Percentiles rank a stretch among this genome's conserved stretches.
These are phyloP conservation scores for Seriola quinqueradiata DNA, from an alignment of 2,113 vertebrate species.

Conservation along the genomic window DNA sequence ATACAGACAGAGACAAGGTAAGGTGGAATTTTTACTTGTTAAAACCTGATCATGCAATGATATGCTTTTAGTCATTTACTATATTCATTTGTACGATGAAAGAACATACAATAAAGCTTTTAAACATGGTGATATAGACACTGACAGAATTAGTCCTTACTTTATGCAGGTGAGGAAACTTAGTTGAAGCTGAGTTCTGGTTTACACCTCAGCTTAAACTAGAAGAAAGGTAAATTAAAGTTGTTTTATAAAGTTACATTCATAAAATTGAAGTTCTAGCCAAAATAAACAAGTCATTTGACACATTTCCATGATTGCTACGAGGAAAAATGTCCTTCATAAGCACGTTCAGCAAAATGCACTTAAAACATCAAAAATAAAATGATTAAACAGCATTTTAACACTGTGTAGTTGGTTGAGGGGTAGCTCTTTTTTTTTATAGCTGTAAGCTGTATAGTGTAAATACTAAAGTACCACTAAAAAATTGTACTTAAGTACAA, in stretches of 20 bases:
- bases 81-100: not conserved
- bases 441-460: not conserved
- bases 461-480: not conserved
- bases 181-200: not conserved
- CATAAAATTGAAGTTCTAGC: not conserved
- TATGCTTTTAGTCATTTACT: not conserved
- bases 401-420: not conserved
- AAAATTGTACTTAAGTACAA: not conserved
- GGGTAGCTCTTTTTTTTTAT: not conserved
- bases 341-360: not conserved
- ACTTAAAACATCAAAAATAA: not conserved
- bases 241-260: not conserved
- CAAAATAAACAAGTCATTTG: not conserved
- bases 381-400: not conserved
- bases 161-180: not conserved
- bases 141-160: not conserved
- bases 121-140: not conserved
- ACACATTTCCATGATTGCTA: not conserved
- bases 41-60: not conserved
- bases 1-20: conserved; percentile 62
- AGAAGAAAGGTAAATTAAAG: not conserved
- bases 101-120: not conserved
- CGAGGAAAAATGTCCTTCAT: not conserved
- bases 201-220: not conserved
- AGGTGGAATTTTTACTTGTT: conserved; percentile 22